phyloP scores from a whole-genome alignment of 2,888 invertebrate species.

The Seira ritae region DNA sequence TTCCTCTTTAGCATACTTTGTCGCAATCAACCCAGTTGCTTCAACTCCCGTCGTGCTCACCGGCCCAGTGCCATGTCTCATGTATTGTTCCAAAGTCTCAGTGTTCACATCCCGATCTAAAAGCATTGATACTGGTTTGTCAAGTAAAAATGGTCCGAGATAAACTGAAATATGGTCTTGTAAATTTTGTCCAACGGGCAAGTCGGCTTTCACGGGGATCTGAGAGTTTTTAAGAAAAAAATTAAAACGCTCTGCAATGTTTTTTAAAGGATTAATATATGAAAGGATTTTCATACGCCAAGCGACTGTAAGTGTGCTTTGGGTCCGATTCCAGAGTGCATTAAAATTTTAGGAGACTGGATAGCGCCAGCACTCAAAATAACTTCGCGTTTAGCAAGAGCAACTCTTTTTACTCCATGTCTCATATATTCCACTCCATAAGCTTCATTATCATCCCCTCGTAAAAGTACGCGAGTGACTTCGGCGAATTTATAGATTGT shows the following conservation, averaged over 20 bases:
- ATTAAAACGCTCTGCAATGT: not conserved
- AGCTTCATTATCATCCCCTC: conserved; percentile 61
- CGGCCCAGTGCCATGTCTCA: conserved; percentile 58
- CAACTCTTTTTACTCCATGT: conserved; percentile 64
- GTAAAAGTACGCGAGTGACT: conserved; percentile 62
- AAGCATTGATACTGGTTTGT: conserved; percentile 57
- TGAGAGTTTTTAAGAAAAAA: conserved; percentile 29
- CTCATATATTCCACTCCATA: conserved; percentile 69
- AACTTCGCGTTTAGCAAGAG: conserved; percentile 68
- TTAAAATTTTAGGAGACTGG: conserved; percentile 64
- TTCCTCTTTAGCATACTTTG: conserved; percentile 59
- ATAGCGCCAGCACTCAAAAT: conserved; percentile 67
- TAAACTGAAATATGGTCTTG: conserved; percentile 68
- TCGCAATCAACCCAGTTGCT: conserved; percentile 66
- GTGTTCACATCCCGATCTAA: conserved; percentile 65
- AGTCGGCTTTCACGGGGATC: conserved; percentile 64
- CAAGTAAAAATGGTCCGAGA: conserved; percentile 67
- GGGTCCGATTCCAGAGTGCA: conserved; percentile 68
- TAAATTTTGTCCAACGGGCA: conserved; percentile 69
- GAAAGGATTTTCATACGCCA: conserved; percentile 60
- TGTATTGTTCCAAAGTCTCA: conserved; percentile 51
- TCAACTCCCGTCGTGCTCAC: conserved; percentile 56
- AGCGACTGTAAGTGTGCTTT: conserved; percentile 51
- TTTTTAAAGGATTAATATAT: too few species aligned
- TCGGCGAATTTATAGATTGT: conserved; percentile 65